These are phyloP conservation scores for Xyliphius kryptos DNA, from an alignment of 2,113 vertebrate species.

Conservation along the genomic window DNA sequence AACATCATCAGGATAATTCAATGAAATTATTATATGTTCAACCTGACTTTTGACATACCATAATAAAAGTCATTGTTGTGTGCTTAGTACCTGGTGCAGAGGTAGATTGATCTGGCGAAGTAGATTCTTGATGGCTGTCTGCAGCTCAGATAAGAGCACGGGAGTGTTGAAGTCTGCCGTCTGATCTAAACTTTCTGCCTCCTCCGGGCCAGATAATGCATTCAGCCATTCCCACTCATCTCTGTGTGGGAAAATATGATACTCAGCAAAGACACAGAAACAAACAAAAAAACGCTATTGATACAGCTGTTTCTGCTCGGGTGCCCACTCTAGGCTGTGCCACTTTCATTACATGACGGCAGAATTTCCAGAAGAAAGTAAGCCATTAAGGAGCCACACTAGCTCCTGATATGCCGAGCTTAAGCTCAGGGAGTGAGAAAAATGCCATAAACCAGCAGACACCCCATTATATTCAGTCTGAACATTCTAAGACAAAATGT, in stretches of 20 bases:
- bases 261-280: slow-evolving; percentile 31
- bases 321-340: too few species aligned
- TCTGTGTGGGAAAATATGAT: slow-evolving; percentile 63
- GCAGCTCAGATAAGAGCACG: slow-evolving; percentile 86
- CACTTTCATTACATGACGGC: slow-evolving; percentile 16
- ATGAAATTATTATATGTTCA: too few species aligned
- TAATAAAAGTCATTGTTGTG: too few species aligned
- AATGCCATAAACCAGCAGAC: slow-evolving; percentile 26
- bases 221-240: slow-evolving; percentile 98
- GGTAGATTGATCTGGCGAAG: slow-evolving; percentile 89
- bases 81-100: slow-evolving; percentile 67
- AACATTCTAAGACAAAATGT: slow-evolving; percentile 12
- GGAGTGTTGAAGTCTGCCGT: slow-evolving; percentile 70
- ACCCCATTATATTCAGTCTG: slow-evolving; percentile 30
- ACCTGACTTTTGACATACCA: too few species aligned
- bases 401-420: slow-evolving; percentile 21
- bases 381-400: slow-evolving; percentile 20
- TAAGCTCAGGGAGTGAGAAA: not conserved
- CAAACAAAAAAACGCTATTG: too few species aligned
- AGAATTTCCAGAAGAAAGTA: slow-evolving; percentile 18
- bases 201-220: slow-evolving; percentile 73
- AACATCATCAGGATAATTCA: too few species aligned
- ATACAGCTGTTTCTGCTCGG: too few species aligned
- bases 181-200: slow-evolving; percentile 73
- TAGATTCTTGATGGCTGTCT: slow-evolving; percentile 82